These are phyloP conservation scores for Shinisaurus crocodilurus DNA, from an alignment of 2,113 vertebrate genomes.

Conservation along the genomic window DNA sequence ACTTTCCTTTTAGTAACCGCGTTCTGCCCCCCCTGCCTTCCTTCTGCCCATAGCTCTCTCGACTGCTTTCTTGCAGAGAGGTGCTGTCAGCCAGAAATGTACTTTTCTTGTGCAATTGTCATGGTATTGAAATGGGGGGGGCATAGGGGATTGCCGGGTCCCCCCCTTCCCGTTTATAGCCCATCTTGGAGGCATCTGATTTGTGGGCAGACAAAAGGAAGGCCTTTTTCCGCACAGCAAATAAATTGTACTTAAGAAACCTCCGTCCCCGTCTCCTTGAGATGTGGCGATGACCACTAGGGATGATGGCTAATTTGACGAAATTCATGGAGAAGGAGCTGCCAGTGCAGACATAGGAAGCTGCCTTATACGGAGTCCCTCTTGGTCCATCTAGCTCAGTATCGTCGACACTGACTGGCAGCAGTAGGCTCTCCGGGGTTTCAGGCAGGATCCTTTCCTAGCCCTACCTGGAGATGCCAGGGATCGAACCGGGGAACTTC, in stretches of 20 bases:
- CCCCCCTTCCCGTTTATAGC: not conserved
- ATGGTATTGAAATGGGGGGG: not conserved
- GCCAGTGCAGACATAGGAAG: too few relatives aligned
- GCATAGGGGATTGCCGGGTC: too few relatives aligned
- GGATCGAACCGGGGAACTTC: too few relatives aligned
- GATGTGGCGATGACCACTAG: not conserved
- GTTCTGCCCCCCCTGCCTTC: not conserved
- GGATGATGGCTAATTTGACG: not conserved
- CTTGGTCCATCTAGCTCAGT: too few relatives aligned
- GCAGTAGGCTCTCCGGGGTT: too few relatives aligned
- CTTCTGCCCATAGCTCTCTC: not conserved
- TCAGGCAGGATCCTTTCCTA: too few relatives aligned
- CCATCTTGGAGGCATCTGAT: not conserved
- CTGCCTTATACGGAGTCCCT: too few relatives aligned
- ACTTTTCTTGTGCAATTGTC: not conserved
- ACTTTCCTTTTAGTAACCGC: not conserved
- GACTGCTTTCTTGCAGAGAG: not conserved
- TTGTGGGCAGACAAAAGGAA: not conserved
- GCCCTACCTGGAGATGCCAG: too few relatives aligned
- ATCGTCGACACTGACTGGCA: too few relatives aligned
- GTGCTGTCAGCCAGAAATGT: not conserved
- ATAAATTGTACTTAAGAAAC: not conserved
- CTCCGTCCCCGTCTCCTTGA: not conserved
- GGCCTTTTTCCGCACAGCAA: not conserved
- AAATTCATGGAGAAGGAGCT: not conserved